Evolutionary conservation across 2,797 vertebrate species (phyloP), one percentile per base, ranked within the genome.

Genomic region (Alosa sapidissima): DNA sequence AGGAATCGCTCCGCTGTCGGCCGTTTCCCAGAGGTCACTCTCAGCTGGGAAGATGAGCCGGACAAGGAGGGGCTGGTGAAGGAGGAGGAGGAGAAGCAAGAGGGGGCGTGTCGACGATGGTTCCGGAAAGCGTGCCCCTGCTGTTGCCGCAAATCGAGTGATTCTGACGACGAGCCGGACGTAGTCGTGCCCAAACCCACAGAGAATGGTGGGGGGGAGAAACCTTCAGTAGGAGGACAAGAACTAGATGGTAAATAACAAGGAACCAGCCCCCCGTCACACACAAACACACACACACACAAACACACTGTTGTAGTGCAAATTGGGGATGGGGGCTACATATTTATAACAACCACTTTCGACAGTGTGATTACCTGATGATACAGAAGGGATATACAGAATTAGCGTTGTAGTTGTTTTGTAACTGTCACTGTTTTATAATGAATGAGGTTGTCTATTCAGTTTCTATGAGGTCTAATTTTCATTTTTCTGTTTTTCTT

Each of bases 21-120:
- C 9, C 93, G 95, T 13, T 95, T 94, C 85, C 93, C 94, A 13
- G 36, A 87, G 0, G 90, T 93, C 86, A 91, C 92, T 4, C 52
- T 93, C 2, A 86, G 60, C 19, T 88, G 85, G 68, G 82, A 16
- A 8, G 72, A 78, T 78, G 92, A 93, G 10, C 49, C 84, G 0
- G 87, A 91, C 2, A 86, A 88, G 19, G 28, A 45, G 1, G 5
- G 85, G 0, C 47, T 5, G 0, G 49, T 81, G 6, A 14, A 58
- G 45, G n/a, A 82, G 36, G 28, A 83, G 8, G n/a, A 49, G 68
- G 55, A 49, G 54, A 82, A 72, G 68, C 51, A 58, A 4, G 21
- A 86, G 47, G 90, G 86, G 5, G 86, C 65, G 0, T 94, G 94
- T 48, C 11, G 0, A 3, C 81, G 0, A 21, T 95, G 94, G 93